A percentile compares a stretch with the other conserved stretches of the same genome.
Conservation (phyloP, 2,888 invertebrate species). For the Troilus luridus region DNA sequence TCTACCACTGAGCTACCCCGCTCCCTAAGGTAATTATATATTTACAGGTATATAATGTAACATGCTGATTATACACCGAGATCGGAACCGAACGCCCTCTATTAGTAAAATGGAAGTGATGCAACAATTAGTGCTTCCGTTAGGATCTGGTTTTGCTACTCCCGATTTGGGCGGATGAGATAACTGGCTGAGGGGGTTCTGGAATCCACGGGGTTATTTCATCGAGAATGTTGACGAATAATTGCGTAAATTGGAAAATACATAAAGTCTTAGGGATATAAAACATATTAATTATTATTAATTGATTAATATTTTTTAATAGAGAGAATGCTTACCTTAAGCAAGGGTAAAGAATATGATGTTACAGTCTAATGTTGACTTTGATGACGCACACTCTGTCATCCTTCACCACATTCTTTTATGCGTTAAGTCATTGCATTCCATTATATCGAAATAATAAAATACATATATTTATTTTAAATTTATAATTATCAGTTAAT, state of each 20-base stretch:
- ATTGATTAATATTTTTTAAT: too few relatives aligned
- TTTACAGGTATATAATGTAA: not conserved
- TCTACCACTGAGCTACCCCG: too few relatives aligned
- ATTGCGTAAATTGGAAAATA: not conserved
- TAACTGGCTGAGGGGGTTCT: not conserved
- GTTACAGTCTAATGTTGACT: not conserved
- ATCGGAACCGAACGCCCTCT: not conserved
- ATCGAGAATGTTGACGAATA: not conserved
- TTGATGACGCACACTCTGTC: not conserved
- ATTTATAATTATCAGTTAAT: not conserved
- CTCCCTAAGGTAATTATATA: not conserved
- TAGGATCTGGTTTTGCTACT: constrained; percentile 1
- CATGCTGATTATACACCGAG: not conserved
- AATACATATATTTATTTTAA: not conserved
- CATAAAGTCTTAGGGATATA: not conserved
- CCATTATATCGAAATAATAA: not conserved
- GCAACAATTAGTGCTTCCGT: constrained; percentile 19
- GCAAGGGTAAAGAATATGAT: not conserved
- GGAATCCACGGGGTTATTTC: not conserved
- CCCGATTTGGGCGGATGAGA: constrained; percentile 17
- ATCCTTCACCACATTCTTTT: not conserved
- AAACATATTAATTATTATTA: too few relatives aligned
- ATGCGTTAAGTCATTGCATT: not conserved
- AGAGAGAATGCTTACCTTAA: too few relatives aligned
- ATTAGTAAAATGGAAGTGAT: constrained; percentile 24